Evolutionary conservation across 2,797 vertebrate species (phyloP).

Genomic region (Sandelia bainsii): DNA sequence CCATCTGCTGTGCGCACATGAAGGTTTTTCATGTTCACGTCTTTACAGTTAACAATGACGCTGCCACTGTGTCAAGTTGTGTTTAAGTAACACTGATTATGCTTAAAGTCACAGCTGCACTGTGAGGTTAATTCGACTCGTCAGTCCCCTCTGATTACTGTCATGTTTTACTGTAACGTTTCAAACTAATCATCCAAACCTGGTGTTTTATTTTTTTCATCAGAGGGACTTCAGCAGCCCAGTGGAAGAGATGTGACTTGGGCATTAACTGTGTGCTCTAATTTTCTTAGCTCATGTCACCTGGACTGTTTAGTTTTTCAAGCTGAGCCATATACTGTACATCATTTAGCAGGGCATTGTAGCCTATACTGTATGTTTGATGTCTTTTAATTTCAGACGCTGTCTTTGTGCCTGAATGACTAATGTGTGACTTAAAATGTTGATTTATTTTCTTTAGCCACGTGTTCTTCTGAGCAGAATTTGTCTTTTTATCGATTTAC

Average conservation of each 20-base stretch:
- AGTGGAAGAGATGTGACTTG: slow-evolving; percentile 44
- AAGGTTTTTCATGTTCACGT: slow-evolving; percentile 27
- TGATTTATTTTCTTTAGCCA: slow-evolving; percentile 41
- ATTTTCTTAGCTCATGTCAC: slow-evolving; percentile 54
- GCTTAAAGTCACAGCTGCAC: slow-evolving; percentile 25
- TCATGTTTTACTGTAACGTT: slow-evolving; percentile 53
- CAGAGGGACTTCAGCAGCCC: slow-evolving; percentile 13
- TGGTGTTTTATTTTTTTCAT: slow-evolving; percentile 9
- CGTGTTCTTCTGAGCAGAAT: slow-evolving; percentile 32
- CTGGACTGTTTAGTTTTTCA: slow-evolving; percentile 61
- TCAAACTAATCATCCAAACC: slow-evolving; percentile 34
- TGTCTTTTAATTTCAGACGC: slow-evolving; percentile 62
- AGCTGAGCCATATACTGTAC: slow-evolving; percentile 78
- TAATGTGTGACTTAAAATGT: slow-evolving; percentile 57
- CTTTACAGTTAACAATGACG: slow-evolving; percentile 23
- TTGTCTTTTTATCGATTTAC: slow-evolving; percentile 63
- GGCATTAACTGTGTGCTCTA: slow-evolving; percentile 69
- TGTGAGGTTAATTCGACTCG: slow-evolving; percentile 7
- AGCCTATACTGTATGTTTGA: slow-evolving; percentile 67
- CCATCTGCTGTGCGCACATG: slow-evolving; percentile 27
- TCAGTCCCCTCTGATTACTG: slow-evolving; percentile 6
- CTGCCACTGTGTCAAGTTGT: slow-evolving; percentile 20
- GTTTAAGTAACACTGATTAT: slow-evolving; percentile 10
- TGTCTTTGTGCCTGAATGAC: slow-evolving; percentile 77
- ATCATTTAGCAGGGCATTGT: slow-evolving; percentile 72